Conservation (phyloP, 2,888 invertebrate species). For the Globia sparganii region DNA sequence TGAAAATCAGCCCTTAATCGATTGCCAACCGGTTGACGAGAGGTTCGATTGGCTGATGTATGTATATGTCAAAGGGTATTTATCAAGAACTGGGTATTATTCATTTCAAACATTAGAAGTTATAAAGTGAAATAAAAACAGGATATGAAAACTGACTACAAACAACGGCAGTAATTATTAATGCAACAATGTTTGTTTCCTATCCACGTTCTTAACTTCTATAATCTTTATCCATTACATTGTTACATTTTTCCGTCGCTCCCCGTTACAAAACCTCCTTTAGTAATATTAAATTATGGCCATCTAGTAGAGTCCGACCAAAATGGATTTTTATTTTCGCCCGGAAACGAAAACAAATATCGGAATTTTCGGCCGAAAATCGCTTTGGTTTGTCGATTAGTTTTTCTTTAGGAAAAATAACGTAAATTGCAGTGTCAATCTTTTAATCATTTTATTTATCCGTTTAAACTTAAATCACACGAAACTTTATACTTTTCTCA, state of each 20-base stretch:
- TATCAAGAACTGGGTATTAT: not conserved
- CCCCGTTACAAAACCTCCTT: constrained; percentile 72
- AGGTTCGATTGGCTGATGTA: constrained; percentile 16
- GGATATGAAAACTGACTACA: not conserved
- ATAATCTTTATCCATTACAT: constrained; percentile 74
- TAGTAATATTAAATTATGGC: constrained; percentile 78
- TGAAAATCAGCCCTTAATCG: too few species aligned
- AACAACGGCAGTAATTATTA: constrained; percentile 18
- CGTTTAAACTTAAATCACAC: not conserved
- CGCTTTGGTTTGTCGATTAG: too few species aligned
- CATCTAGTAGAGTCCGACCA: constrained; percentile 57
- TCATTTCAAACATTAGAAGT: not conserved
- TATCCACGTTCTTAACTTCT: constrained; percentile 49
- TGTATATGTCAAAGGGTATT: not conserved
- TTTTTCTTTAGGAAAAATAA: not conserved
- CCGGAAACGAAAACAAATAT: not conserved
- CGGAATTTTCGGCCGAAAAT: not conserved
- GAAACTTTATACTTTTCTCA: not conserved
- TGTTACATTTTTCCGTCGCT: constrained; percentile 68
- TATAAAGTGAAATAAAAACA: constrained; percentile 7
- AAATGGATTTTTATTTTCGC: too few species aligned
- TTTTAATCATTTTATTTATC: not conserved
- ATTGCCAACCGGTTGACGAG: constrained; percentile 27
- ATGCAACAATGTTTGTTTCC: constrained; percentile 55
- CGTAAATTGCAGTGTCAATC: not conserved